A percentile compares a stretch with the other conserved stretches of the same genome.
Conservation (phyloP, 1,140 invertebrate genomes). For the Trachymyrmex cornetzi region DNA sequence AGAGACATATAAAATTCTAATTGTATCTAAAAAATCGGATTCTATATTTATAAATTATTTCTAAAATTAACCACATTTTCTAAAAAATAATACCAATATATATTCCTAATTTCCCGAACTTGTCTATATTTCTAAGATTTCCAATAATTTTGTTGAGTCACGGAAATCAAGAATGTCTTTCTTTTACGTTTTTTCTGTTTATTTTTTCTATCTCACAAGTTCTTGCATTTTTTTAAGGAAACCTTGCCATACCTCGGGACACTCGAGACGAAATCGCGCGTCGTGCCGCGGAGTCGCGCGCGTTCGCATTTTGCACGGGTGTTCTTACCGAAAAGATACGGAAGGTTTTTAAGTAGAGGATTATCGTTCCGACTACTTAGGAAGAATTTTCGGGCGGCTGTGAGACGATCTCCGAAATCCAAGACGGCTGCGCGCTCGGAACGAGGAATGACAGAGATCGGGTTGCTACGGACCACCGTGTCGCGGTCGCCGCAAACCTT, state of each 20-base stretch:
- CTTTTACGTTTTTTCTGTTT: neutral
- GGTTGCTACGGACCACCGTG: slow-evolving; percentile 85
- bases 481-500: slow-evolving; percentile 83
- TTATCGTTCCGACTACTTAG: slow-evolving; percentile 83
- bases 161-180: neutral
- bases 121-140: neutral
- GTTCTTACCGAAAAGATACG: slow-evolving; percentile 54
- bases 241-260: neutral
- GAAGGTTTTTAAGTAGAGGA: slow-evolving; percentile 81
- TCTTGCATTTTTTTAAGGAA: neutral
- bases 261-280: slow-evolving; percentile 10
- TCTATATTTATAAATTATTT: no score
- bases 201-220: neutral
- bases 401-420: slow-evolving; percentile 82
- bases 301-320: neutral
- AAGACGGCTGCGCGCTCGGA: slow-evolving; percentile 75
- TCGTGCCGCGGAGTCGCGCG: neutral
- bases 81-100: neutral
- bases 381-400: slow-evolving; percentile 79
- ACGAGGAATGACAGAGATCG: slow-evolving; percentile 84
- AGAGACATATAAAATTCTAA: neutral
- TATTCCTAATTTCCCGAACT: no score
- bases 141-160: neutral
- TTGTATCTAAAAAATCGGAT: no score
- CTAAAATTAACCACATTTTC: neutral